Base-by-base conservation (phyloP, 2,888 invertebrate species). In the Sinodicranocentrus sp. region DNA sequence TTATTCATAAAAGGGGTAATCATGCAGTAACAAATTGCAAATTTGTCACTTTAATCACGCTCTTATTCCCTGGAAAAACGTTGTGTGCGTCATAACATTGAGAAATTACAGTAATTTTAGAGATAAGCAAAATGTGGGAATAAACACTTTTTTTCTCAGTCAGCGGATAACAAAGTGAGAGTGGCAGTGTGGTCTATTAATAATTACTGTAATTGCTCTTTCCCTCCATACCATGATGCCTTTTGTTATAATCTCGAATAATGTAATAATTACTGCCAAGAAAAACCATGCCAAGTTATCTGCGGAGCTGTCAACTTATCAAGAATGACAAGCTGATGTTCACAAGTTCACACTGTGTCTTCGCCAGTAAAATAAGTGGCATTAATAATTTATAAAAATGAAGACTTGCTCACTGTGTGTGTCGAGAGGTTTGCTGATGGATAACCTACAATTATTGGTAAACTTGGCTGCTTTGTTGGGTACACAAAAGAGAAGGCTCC, bases 41-140 rank as follows among this genome's bases (percentile, higher is more conserved):
- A 61, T 33, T 61, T 61, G 61, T 61, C 61, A 28, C 17, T 61
- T 28, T 61, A 61, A 61, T 61, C 48, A 48, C 48, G 17, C 48
- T n/a, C 2, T 25, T 10, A 10, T 5, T 52, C 57, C 5, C 57
- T 57, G 33, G 61, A 61, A 33, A 33, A 48, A 48, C 48, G 48
- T 10, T n/a, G 17, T 17, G 15, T 48, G 48, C 5, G n/a, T 48
- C 25, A 25, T 33, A 19, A 61, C n/a, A 23, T 2, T 28, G n/a
- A 61, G 33, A 26, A 61, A 61, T 28, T 28, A 61, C n/a, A 2
- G 61, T 33, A 61, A 61, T 61, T 61, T 25, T 15, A 1, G 19
- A 61, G 61, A n/a, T n/a, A n/a, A 1, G 33, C 1, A 28, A 17
- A 61, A 28, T 19, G 33, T 33, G 28, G 17, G 33, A 48, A 13